Base-by-base conservation (phyloP, 2,113 vertebrate genomes). In the Cephalopterus ornatus region DNA sequence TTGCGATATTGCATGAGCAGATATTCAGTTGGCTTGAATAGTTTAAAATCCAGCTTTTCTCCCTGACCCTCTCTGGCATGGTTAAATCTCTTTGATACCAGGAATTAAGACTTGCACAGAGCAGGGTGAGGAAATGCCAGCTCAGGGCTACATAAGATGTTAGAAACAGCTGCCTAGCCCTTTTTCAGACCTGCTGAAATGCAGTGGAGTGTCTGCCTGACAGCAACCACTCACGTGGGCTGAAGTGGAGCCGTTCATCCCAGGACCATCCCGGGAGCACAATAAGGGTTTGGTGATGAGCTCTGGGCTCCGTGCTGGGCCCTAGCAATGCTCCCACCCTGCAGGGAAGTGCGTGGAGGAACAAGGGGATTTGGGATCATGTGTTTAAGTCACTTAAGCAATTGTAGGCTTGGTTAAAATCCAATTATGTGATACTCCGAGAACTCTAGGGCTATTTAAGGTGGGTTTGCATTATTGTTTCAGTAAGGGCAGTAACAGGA, bases 351-450 rank as follows among this genome's bases (percentile, higher is more conserved):
- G 7, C 0, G 1, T 20, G 44, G 79, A 84, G 46, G 77, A 96
- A 94, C 85, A 92, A 94, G 62, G 50, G 52, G 94, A 97, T 97
- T 97, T 80, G 73, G 83, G 76, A 95, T 95, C 89, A 88, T 85
- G 84, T 42, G 79, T n/a, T 93, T 92, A 97, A 97, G 80, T 91
- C 93, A 91, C 93, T 97, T 96, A 97, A 85, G 86, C 62, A 91
- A 55, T 75, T 72, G 79, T 6, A 84, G 76, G 72, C 79, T 93
- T 65, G 76, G 85, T 94, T 91, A 86, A 78, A 96, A 96, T 96
- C 95, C 95, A 86, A 72, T 96, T 97, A 96, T 1, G 0, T 30
- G 88, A 73, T 21, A 63, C 85, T 63, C 35, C 0, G 63, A 81
- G 85, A 95, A 27, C 16, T 10, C 47, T 33, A 83, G 61, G 0